These are phyloP conservation scores for Copsychus sechellarum DNA, from an alignment of 2,113 vertebrate genomes.

Conservation along the genomic window DNA sequence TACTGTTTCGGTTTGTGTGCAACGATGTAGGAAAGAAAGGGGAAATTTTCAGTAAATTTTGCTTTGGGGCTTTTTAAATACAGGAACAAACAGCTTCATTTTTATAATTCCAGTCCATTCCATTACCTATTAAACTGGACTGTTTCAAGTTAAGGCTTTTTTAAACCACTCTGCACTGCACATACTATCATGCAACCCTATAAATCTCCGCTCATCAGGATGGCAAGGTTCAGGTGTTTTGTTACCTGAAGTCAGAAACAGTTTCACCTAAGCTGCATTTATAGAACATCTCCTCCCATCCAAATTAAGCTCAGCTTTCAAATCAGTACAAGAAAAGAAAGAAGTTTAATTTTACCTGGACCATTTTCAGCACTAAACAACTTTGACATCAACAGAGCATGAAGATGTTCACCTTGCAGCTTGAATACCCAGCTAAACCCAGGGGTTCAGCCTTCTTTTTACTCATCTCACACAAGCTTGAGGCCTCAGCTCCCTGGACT, in stretches of 20 bases:
- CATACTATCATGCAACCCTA: background rate
- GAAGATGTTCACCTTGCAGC: background rate
- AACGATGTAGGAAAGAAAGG: background rate
- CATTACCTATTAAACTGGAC: background rate
- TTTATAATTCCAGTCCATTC: background rate
- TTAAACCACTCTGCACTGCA: background rate
- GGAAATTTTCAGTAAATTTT: background rate
- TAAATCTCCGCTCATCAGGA: background rate
- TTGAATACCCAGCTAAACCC: background rate
- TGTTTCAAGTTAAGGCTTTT: background rate
- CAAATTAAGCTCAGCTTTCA: background rate
- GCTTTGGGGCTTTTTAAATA: background rate
- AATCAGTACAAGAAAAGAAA: background rate
- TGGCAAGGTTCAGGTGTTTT: background rate
- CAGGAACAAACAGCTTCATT: background rate
- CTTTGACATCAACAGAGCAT: background rate
- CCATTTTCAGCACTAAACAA: background rate
- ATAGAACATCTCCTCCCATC: background rate
- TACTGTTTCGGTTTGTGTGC: background rate
- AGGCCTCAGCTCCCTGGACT: background rate
- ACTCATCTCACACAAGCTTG: background rate
- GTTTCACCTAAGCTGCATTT: background rate
- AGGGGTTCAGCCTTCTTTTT: background rate
- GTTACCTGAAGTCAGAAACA: background rate
- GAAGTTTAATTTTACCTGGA: background rate